phyloP scores from a whole-genome alignment of 2,113 vertebrate species.

The Nyctereutes procyonoides region DNA sequence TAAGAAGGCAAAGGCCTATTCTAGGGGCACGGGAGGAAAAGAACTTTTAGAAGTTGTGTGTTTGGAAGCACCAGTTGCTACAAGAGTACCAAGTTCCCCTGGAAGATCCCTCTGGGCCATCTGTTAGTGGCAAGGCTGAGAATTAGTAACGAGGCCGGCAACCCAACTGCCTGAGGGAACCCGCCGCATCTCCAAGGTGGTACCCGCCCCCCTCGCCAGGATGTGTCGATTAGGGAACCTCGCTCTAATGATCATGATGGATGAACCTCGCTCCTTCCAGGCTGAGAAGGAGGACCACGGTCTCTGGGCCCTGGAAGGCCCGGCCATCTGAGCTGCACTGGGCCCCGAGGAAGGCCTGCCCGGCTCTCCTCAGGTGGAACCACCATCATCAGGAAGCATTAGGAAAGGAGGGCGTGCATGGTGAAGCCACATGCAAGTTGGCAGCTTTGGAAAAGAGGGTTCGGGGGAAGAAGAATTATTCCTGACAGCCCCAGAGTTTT shows the following conservation, averaged over 20 bases:
- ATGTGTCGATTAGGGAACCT: constrained; percentile 64
- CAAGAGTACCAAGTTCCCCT: constrained; percentile 48
- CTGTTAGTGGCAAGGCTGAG: constrained; percentile 67
- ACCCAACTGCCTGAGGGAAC: constrained; percentile 51
- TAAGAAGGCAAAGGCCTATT: neutral
- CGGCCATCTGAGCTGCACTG: constrained; percentile 65
- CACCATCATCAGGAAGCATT: neutral
- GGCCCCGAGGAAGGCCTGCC: constrained; percentile 58
- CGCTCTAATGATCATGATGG: constrained; percentile 80
- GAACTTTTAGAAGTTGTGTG: constrained; percentile 19
- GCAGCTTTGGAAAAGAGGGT: neutral
- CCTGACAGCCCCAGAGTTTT: constrained; percentile 30
- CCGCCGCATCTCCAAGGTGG: neutral
- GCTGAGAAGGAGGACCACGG: constrained; percentile 58
- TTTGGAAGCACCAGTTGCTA: neutral
- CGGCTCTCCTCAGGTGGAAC: constrained; percentile 57
- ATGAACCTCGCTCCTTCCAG: too few relatives aligned
- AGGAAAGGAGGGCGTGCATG: neutral
- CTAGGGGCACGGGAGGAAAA: constrained; percentile 35
- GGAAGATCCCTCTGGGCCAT: constrained; percentile 65
- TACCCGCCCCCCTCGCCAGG: constrained; percentile 67
- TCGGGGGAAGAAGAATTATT: neutral
- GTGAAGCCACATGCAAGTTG: neutral
- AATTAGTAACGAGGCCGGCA: constrained; percentile 62
- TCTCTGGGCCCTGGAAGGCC: constrained; percentile 37